Evolutionary conservation across 2,113 vertebrate genomes (phyloP).

Genomic region (Myrmecobius fasciatus): DNA sequence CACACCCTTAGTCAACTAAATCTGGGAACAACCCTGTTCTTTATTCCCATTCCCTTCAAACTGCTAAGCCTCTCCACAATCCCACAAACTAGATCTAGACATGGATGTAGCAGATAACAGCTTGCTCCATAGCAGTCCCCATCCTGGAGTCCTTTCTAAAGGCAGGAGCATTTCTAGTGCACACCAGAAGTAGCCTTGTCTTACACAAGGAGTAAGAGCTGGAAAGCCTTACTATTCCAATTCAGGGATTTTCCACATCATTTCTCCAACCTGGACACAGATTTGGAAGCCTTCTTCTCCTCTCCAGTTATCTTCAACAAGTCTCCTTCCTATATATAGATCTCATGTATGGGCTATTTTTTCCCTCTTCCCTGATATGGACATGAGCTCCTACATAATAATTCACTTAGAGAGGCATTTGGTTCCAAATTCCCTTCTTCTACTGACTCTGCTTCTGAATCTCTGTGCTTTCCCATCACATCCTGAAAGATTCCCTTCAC

Average conservation of each 20-base stretch:
- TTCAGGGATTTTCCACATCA: neutral
- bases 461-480: neutral
- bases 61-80: neutral
- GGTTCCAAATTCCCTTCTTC: neutral
- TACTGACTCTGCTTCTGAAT: neutral
- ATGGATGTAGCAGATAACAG: neutral
- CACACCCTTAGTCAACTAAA: neutral
- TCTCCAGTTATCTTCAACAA: neutral
- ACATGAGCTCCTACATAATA: neutral
- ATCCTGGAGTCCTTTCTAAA: neutral
- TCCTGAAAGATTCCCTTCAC: neutral
- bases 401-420: neutral
- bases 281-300: neutral
- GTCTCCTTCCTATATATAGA: neutral
- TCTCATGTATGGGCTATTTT: neutral
- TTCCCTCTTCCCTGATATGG: neutral
- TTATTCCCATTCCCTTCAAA: neutral
- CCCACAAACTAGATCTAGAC: neutral
- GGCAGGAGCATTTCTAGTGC: neutral
- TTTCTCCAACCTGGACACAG: neutral
- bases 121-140: neutral
- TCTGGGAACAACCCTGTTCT: neutral
- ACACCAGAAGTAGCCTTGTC: neutral
- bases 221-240: neutral
- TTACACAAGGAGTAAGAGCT: neutral